A percentile compares a stretch with the other conserved stretches of the same genome.
Conservation (phyloP, 2,888 invertebrate genomes). For the Thecocarcelia acutangulata region DNA sequence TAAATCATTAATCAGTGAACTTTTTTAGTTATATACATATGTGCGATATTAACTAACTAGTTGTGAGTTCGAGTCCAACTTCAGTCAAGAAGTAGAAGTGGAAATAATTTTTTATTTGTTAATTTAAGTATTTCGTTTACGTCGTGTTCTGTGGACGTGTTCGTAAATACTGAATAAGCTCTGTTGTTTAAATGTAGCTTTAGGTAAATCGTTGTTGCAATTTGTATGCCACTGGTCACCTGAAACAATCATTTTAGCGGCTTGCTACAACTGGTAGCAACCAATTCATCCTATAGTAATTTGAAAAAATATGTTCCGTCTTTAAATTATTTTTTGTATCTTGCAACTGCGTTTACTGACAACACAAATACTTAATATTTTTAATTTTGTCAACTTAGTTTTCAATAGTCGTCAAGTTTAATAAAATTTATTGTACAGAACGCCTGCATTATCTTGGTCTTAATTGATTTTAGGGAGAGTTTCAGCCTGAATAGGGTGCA, state of each 20-base stretch:
- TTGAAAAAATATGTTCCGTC: background rate
- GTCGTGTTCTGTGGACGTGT: too few relatives aligned
- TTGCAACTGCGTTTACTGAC: conserved; percentile 1
- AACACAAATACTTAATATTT: background rate
- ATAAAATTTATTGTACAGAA: background rate
- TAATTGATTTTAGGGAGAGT: background rate
- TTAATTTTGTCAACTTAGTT: background rate
- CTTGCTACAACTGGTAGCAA: background rate
- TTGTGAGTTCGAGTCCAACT: too few relatives aligned
- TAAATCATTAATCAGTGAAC: too few relatives aligned
- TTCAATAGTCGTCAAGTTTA: background rate
- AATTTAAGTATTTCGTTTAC: too few relatives aligned
- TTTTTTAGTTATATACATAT: too few relatives aligned
- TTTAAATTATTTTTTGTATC: background rate
- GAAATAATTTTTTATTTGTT: too few relatives aligned
- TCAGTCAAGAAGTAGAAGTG: too few relatives aligned
- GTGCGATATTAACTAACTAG: too few relatives aligned
- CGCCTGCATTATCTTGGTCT: background rate
- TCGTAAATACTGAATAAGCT: too few relatives aligned
- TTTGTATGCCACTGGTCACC: conserved; percentile 30
- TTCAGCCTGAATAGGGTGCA: background rate
- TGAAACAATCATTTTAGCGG: background rate
- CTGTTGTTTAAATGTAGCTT: too few relatives aligned
- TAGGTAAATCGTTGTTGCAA: too few relatives aligned
- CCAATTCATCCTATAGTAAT: background rate